Percentiles rank a stretch among this genome's conserved stretches.
phyloP scores from a whole-genome alignment of 37 sponge, comb jelly and placozoan genomes.

The Haliclona indistincta region DNA sequence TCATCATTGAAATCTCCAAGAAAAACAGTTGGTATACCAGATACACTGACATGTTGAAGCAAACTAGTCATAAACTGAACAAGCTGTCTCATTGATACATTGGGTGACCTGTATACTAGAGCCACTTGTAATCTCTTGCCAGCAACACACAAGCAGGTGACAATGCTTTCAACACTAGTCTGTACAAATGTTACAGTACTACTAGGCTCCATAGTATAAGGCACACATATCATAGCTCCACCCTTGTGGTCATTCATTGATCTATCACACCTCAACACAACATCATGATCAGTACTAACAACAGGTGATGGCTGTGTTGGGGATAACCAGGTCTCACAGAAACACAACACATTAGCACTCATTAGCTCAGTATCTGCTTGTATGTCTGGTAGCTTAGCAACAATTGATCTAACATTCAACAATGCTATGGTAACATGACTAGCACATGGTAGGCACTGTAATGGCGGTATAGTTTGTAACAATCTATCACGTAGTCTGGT shows the following conservation, averaged over 20 bases:
- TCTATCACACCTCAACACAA: slow-evolving; percentile 22
- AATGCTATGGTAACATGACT: slow-evolving; percentile 21
- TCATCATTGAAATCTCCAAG: slow-evolving; percentile 28
- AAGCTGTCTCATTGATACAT: neutral
- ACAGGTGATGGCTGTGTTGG: slow-evolving; percentile 13
- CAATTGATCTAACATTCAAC: slow-evolving; percentile 26
- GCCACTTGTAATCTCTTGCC: neutral
- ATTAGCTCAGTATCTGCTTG: neutral
- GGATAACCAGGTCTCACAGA: slow-evolving; percentile 18
- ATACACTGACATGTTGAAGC: neutral
- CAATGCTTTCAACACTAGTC: slow-evolving; percentile 10
- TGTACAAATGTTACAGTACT: neutral
- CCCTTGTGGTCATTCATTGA: slow-evolving; percentile 1
- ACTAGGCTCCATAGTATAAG: neutral
- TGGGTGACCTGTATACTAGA: slow-evolving; percentile 26
- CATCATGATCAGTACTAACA: slow-evolving; percentile 11
- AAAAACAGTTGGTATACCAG: neutral
- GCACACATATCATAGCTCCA: slow-evolving; percentile 6
- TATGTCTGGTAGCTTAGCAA: slow-evolving; percentile 21
- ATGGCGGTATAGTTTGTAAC: neutral
- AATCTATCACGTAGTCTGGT: neutral
- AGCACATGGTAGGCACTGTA: neutral
- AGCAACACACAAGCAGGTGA: neutral
- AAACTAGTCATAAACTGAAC: neutral
- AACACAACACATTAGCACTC: neutral